A percentile compares a stretch with the other conserved stretches of the same genome.
phyloP scores from a whole-genome alignment of 2,888 invertebrate species.

The Exephanes ischioxanthus region DNA sequence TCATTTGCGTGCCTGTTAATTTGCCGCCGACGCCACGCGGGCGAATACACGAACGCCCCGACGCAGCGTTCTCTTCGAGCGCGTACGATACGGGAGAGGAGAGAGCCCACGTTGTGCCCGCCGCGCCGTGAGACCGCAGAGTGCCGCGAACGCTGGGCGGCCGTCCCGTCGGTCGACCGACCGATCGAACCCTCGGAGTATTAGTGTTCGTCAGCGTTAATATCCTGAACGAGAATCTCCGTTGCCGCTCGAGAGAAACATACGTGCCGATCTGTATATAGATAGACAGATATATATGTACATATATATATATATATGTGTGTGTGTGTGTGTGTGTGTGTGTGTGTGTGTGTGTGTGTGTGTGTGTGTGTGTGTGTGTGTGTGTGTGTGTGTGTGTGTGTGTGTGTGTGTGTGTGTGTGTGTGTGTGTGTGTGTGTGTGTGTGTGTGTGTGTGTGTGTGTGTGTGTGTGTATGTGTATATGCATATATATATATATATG shows the following conservation, averaged over 20 bases:
- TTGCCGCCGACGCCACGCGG: slow-evolving; percentile 73
- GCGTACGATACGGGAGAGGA: background rate
- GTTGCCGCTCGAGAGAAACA: slow-evolving; percentile 55
- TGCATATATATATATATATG: background rate
- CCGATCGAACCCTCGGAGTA: slow-evolving; percentile 24
- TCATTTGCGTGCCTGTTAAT: slow-evolving; percentile 84
- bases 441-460: too few relatives aligned
- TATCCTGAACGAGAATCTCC: slow-evolving; percentile 45
- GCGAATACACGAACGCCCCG: slow-evolving; percentile 11
- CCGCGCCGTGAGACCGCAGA: slow-evolving; percentile 70
- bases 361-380: too few relatives aligned
- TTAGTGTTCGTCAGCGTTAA: slow-evolving; percentile 52
- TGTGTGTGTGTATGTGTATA: too few relatives aligned
- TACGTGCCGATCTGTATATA: background rate
- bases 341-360: too few relatives aligned
- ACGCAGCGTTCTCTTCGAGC: background rate
- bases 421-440: too few relatives aligned
- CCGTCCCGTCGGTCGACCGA: slow-evolving; percentile 42
- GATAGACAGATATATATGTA: background rate
- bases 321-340: too few relatives aligned
- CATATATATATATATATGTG: background rate
- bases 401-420: too few relatives aligned
- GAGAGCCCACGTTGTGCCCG: slow-evolving; percentile 59
- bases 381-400: too few relatives aligned
- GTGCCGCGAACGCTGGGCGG: slow-evolving; percentile 61